Percentiles rank a stretch among this genome's conserved stretches.
These are phyloP conservation scores for Ladona fulva DNA, from an alignment of 1,140 invertebrate species.

Conservation along the genomic window DNA sequence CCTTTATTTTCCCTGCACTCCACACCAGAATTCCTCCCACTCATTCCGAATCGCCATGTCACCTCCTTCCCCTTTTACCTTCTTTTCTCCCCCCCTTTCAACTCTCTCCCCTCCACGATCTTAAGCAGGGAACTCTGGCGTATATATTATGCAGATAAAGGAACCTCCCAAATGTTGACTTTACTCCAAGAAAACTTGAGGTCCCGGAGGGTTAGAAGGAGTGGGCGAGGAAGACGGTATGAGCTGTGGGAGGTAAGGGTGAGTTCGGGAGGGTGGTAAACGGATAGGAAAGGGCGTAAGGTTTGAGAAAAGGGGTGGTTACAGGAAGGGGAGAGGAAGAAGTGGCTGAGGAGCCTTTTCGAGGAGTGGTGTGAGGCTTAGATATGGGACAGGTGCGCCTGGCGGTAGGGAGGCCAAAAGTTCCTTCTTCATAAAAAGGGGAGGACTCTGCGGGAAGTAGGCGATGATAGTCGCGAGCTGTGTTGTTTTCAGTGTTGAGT, in stretches of 20 bases:
- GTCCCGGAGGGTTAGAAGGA: not conserved
- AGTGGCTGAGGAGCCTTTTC: no score
- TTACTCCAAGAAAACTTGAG: not conserved
- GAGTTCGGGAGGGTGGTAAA: not conserved
- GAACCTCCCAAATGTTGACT: constrained; percentile 8
- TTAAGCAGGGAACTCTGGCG: not conserved
- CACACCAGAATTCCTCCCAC: not conserved
- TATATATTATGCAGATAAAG: constrained; percentile 10
- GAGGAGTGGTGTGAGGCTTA: no score
- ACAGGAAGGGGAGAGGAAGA: no score
- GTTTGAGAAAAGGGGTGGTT: no score
- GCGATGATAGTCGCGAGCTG: no score
- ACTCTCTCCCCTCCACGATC: not conserved
- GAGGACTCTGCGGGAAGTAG: no score
- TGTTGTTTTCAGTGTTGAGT: no score
- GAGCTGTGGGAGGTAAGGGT: not conserved
- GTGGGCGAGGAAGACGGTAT: not conserved
- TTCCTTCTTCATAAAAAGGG: no score
- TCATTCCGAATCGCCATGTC: not conserved
- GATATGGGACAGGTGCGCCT: no score
- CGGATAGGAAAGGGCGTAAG: no score
- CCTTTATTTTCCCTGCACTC: no score
- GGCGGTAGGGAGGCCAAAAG: no score
- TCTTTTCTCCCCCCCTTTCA: not conserved
- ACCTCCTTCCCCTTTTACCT: not conserved